Percentiles rank a stretch among this genome's conserved stretches.
Evolutionary conservation across 2,113 vertebrate genomes (phyloP).

Genomic region (Anolis carolinensis): DNA sequence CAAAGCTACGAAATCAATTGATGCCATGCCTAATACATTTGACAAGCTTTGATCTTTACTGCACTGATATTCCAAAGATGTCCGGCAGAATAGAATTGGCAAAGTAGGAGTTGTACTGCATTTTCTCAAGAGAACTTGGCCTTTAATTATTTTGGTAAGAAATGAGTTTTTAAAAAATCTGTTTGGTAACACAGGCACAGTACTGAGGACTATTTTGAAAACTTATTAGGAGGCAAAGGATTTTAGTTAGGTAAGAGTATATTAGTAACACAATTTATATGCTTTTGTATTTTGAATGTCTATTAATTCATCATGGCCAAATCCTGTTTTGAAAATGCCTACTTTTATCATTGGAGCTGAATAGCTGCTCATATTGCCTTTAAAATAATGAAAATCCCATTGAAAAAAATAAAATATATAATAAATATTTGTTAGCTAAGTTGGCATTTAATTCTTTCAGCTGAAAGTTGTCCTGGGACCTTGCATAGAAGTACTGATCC

Average conservation of each 20-base stretch:
- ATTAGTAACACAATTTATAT: background rate
- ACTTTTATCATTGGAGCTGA: background rate
- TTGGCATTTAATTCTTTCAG: constrained; percentile 73
- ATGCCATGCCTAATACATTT: constrained; percentile 39
- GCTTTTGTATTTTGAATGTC: background rate
- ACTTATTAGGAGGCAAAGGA: background rate
- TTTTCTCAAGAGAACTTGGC: constrained; percentile 36
- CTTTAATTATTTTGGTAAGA: constrained; percentile 48
- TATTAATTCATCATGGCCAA: background rate
- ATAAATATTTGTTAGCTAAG: too few relatives aligned
- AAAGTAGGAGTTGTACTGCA: constrained; percentile 39
- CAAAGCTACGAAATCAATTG: constrained; percentile 48
- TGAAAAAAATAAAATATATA: background rate
- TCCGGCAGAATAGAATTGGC: constrained; percentile 38
- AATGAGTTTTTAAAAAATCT: constrained; percentile 18
- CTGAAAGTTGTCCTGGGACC: constrained; percentile 94
- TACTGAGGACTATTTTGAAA: background rate
- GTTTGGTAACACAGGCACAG: background rate
- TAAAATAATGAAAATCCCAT: background rate
- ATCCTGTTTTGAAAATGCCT: background rate
- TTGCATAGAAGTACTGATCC: constrained; percentile 92
- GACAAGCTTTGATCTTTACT: constrained; percentile 60
- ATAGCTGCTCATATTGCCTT: background rate
- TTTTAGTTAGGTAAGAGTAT: background rate
- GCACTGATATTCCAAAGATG: constrained; percentile 58